Conservation (phyloP, 2,888 invertebrate species). For the Standfussiana lucernea region DNA sequence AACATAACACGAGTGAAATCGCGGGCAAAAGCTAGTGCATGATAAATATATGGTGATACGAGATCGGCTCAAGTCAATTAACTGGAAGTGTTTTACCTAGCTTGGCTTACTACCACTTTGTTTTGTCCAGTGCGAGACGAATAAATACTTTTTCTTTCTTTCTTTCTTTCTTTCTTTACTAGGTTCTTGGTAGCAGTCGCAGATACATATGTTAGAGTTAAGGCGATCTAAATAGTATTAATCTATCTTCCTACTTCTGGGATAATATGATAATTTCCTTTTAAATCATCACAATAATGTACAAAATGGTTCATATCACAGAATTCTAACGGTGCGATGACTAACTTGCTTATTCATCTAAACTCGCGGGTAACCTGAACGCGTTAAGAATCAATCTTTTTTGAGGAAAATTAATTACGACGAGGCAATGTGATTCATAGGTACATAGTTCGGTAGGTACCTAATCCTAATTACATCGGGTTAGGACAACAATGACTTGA, state of each 20-base stretch:
- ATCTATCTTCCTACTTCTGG: neutral
- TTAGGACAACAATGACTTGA: neutral
- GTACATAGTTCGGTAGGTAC: neutral
- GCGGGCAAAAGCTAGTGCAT: neutral
- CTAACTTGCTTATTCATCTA: neutral
- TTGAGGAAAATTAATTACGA: conserved; percentile 1
- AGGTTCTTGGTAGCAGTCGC: neutral
- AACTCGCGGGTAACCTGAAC: neutral
- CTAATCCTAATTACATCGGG: neutral
- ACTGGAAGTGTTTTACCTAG: neutral
- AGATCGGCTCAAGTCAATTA: neutral
- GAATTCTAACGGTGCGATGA: neutral
- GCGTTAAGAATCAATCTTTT: neutral
- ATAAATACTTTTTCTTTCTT: too few species aligned
- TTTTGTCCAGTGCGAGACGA: too few species aligned
- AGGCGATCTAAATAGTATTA: neutral
- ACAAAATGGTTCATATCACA: neutral
- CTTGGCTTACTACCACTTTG: too few species aligned
- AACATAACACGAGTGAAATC: neutral
- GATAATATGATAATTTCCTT: neutral
- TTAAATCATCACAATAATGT: neutral
- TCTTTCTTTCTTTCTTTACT: too few species aligned
- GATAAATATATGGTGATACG: neutral
- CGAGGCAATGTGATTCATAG: neutral
- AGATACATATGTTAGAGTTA: neutral